phyloP scores from a whole-genome alignment of 2,797 vertebrate species.

The Botia almorhae region DNA sequence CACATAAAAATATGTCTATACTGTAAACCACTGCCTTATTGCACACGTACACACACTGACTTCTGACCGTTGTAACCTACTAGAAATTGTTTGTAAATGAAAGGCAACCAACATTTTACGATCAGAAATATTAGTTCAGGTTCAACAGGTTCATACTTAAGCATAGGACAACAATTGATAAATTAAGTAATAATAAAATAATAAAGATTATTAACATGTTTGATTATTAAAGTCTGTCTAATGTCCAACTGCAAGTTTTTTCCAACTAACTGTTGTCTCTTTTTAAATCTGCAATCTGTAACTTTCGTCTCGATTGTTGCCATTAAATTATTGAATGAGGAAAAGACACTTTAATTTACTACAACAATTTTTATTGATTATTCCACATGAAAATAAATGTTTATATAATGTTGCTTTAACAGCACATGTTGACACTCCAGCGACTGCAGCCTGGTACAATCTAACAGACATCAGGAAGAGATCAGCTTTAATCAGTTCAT shows the following conservation, averaged over 20 bases:
- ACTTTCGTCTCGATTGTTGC: too few relatives aligned
- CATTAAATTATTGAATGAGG: not conserved
- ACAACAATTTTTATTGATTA: conserved; percentile 74
- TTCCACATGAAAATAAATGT: conserved; percentile 79
- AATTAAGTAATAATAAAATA: not conserved
- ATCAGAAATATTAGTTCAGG: not conserved
- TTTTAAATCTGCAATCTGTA: too few relatives aligned
- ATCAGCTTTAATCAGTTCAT: not conserved
- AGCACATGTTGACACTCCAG: conserved; percentile 71
- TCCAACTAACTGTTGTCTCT: not conserved
- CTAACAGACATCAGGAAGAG: not conserved
- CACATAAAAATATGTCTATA: conserved; percentile 16
- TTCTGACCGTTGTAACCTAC: not conserved
- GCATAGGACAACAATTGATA: not conserved
- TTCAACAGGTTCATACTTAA: not conserved
- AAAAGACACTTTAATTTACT: not conserved
- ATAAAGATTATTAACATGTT: not conserved
- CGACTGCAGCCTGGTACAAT: not conserved
- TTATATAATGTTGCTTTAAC: conserved; percentile 52
- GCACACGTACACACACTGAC: not conserved
- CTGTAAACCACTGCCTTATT: conserved; percentile 13
- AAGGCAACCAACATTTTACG: not conserved
- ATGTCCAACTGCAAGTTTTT: not conserved
- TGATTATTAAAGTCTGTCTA: not conserved
- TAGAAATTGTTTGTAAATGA: not conserved